These are phyloP conservation scores for Diarsia dahlii DNA, from an alignment of 2,888 invertebrate species.

Conservation along the genomic window DNA sequence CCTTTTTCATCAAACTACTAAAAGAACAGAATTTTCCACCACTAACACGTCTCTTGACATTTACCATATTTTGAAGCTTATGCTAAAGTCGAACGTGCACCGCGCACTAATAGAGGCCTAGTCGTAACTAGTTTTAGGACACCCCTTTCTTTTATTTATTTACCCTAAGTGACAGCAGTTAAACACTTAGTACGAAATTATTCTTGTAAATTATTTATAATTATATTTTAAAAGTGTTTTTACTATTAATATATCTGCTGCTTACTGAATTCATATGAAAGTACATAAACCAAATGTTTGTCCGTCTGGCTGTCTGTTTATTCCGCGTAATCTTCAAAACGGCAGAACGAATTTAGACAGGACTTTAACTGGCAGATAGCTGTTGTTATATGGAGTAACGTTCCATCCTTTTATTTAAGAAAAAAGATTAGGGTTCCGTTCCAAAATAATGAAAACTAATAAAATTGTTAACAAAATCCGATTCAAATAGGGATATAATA, in stretches of 20 bases:
- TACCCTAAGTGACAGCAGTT: background rate
- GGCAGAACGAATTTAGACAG: background rate
- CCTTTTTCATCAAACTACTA: background rate
- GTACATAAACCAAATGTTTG: no score
- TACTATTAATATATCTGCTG: no score
- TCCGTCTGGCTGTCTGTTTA: no score
- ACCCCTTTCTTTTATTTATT: background rate
- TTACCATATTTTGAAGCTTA: constrained; percentile 17
- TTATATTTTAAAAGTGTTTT: no score
- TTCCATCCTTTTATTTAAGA: no score
- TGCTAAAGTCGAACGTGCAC: constrained; percentile 16
- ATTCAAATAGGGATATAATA: no score
- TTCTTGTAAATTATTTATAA: background rate
- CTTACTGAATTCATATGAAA: no score
- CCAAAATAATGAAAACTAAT: no score
- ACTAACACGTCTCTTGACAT: background rate
- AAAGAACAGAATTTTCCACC: constrained; percentile 7
- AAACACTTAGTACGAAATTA: background rate
- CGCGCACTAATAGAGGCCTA: background rate
- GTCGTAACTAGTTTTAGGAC: background rate
- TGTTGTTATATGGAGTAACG: no score
- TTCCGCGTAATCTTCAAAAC: no score
- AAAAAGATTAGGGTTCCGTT: no score
- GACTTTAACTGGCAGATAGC: background rate
- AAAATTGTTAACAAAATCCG: no score